Evolutionary conservation across 2,113 vertebrate genomes (phyloP).

Genomic region (Asarcornis scutulata): DNA sequence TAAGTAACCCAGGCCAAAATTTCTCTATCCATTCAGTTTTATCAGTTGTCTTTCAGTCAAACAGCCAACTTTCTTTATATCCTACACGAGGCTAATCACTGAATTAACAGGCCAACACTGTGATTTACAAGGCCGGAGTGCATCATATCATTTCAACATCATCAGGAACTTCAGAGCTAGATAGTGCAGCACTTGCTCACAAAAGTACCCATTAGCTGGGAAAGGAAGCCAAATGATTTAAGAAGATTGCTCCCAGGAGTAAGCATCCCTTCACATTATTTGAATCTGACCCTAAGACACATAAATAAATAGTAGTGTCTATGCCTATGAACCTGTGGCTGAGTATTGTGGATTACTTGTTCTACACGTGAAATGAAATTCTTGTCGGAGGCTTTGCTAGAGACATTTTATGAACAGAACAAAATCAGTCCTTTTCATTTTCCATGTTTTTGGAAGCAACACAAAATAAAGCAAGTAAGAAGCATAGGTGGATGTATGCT

Average conservation of each 20-base stretch:
- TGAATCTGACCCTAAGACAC: background rate
- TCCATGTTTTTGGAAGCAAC: background rate
- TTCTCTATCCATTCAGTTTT: background rate
- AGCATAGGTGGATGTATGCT: background rate
- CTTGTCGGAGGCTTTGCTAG: background rate
- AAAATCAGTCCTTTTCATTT: background rate
- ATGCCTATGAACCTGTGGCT: background rate
- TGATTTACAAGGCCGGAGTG: background rate
- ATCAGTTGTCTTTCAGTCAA: background rate
- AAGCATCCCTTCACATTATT: background rate
- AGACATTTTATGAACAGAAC: background rate
- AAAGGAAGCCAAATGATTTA: background rate
- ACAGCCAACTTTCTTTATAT: background rate
- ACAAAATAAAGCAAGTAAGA: background rate
- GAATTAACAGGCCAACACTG: background rate
- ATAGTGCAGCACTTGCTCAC: background rate
- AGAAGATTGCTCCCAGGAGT: background rate
- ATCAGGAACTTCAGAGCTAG: background rate
- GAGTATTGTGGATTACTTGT: background rate
- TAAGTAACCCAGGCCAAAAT: background rate
- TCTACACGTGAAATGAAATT: background rate
- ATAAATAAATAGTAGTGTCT: background rate
- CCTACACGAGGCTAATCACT: background rate
- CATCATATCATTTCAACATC: background rate
- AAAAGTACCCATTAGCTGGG: background rate